Evolutionary conservation across 37 sponge, comb jelly and placozoan species (phyloP), one percentile per base, ranked within the genome.

Genomic region (Mnemiopsis leidyi): DNA sequence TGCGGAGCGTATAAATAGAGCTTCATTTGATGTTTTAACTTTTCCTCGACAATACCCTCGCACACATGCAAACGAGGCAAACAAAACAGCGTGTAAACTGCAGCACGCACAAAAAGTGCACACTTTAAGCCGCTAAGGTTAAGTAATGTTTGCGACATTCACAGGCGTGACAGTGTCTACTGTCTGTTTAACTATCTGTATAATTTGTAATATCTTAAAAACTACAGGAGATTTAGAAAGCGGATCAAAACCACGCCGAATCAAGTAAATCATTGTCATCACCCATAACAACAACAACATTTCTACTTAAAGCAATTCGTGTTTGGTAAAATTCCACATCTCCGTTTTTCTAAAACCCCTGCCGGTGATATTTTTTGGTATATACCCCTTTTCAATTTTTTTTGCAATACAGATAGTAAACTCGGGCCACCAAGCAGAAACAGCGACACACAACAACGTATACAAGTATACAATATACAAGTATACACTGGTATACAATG

Each of bases 371-470:
- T 77, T 77, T 77, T 77, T 77, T 77, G 79, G 79, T 77, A 77
- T 77, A 77, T 77, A 77, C 79, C 79, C 79, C 26, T 77, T 77
- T 77, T 77, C 0, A 34, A 1, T 34, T 77, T 77, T 77, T 77
- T 77, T 77, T 77, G 79, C 18, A 31, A 77, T 77, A 77, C 79
- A 77, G 79, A 77, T 77, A 77, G 61, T 48, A 48, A 48, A 48
- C 61, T 18, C 61, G 61, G 5, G 61, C 13, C 13, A 48, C 61
- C 61, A 13, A 48, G 61, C 61, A 48, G 61, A n/a, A n/a, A n/a
- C n/a, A n/a, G n/a, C n/a, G n/a, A n/a, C n/a, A n/a, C n/a, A n/a
- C n/a, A n/a, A n/a, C n/a, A n/a, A n/a, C n/a, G n/a, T n/a, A n/a
- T n/a, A n/a, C n/a, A n/a, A n/a, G n/a, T n/a, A n/a, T n/a, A n/a